Conservation (phyloP, 92 coral and sea anemone species). For the Pocillopora grandis region DNA sequence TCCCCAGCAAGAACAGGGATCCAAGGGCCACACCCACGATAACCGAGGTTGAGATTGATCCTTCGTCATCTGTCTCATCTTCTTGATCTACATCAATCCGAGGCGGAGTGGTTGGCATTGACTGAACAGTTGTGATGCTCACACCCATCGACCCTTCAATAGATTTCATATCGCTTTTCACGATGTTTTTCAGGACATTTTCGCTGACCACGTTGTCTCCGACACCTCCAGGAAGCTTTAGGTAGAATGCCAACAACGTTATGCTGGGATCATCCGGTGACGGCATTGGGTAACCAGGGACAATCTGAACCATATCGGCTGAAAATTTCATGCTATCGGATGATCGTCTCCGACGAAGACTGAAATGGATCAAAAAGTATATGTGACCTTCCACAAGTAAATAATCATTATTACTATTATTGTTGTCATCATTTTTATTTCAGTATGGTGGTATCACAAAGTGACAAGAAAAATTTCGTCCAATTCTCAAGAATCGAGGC, state of each 20-base stretch:
- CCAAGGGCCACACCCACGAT: not conserved
- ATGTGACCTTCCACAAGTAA: not conserved
- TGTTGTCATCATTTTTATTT: not conserved
- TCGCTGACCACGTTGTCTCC: not conserved
- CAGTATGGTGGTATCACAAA: too few relatives aligned
- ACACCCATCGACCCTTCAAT: conserved; percentile 9
- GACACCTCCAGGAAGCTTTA: not conserved
- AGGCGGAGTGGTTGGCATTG: not conserved
- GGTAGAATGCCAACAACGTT: conserved; percentile 18
- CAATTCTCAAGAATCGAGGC: too few relatives aligned
- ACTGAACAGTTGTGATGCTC: not conserved
- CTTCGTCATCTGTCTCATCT: not conserved
- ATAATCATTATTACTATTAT: not conserved
- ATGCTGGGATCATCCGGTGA: conserved; percentile 5
- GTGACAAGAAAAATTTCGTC: too few relatives aligned
- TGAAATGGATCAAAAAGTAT: not conserved
- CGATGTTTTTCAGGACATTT: conserved; percentile 8
- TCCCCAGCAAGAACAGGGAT: not conserved
- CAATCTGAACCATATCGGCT: conserved; percentile 18
- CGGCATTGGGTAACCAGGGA: conserved; percentile 22
- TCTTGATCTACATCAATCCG: not conserved
- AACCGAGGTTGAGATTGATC: not conserved
- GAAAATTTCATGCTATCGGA: not conserved
- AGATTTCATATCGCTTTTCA: not conserved
- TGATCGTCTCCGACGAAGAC: not conserved